Conservation (phyloP, 1,140 invertebrate species). For the Zaprionus lachaisei region DNA sequence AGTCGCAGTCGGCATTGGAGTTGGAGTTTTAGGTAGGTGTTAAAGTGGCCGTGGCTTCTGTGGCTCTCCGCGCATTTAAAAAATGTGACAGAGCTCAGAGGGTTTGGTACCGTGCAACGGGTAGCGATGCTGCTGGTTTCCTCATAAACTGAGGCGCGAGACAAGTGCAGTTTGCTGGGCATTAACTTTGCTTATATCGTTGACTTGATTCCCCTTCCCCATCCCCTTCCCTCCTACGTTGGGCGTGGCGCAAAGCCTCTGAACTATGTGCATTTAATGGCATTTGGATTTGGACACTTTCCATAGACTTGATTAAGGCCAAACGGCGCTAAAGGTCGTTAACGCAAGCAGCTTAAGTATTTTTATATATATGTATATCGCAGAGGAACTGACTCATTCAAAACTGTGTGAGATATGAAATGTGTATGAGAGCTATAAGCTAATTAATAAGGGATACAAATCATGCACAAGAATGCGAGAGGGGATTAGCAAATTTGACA, state of each 20-base stretch:
- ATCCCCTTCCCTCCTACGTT: not conserved
- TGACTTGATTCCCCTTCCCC: not conserved
- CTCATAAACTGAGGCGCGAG: conserved; percentile 31
- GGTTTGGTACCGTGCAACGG: not conserved
- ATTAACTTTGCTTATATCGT: conserved; percentile 3
- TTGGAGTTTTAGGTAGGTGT: conserved; percentile 67
- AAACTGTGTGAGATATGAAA: not conserved
- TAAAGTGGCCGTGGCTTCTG: conserved; percentile 71
- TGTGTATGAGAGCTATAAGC: conserved; percentile 19
- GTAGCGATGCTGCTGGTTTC: conserved; percentile 3
- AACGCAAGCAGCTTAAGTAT: conserved; percentile 43
- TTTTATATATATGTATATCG: not conserved
- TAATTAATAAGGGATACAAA: conserved; percentile 45
- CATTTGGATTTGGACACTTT: conserved; percentile 22
- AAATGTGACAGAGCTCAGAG: conserved; percentile 40
- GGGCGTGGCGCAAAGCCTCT: conserved; percentile 32
- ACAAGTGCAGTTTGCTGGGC: conserved; percentile 45
- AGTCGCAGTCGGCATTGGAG: conserved; percentile 6
- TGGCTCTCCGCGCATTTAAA: conserved; percentile 44
- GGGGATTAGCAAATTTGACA: conserved; percentile 5
- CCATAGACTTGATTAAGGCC: conserved; percentile 41
- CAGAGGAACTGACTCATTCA: conserved; percentile 31
- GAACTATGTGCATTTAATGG: conserved; percentile 53
- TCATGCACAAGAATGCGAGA: conserved; percentile 15
- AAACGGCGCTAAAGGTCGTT: conserved; percentile 41